phyloP scores from a whole-genome alignment of 2,113 vertebrate species.

The Salvelinus alpinus region DNA sequence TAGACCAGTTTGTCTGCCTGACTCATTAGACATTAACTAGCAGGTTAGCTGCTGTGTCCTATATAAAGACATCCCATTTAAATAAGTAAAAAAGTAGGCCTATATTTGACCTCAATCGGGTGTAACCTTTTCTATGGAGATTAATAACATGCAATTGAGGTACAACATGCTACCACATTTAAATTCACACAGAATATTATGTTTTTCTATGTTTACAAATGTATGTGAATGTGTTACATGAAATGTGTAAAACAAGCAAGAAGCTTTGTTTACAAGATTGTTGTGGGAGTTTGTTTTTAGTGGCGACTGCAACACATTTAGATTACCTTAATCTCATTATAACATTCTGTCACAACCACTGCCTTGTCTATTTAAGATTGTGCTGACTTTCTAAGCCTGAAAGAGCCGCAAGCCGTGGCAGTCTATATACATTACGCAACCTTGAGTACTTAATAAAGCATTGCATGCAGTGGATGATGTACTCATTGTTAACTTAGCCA shows the following conservation, averaged over 20 bases:
- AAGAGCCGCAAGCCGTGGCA: neutral
- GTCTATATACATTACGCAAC: slow-evolving; percentile 1
- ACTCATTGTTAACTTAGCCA: neutral
- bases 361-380: slow-evolving; percentile 7
- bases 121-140: too few species aligned
- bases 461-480: neutral
- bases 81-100: too few species aligned
- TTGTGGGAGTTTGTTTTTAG: neutral
- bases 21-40: neutral
- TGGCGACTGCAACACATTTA: neutral
- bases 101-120: too few species aligned
- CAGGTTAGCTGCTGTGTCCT: too few species aligned
- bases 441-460: neutral
- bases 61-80: too few species aligned
- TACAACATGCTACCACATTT: too few species aligned
- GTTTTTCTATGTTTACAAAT: neutral
- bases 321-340: slow-evolving; percentile 42
- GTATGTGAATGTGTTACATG: neutral
- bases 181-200: too few species aligned
- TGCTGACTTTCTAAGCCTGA: slow-evolving; percentile 8
- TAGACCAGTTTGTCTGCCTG: slow-evolving; percentile 28
- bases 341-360: slow-evolving; percentile 14
- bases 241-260: neutral
- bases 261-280: neutral
- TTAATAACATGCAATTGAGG: too few species aligned